phyloP scores from a whole-genome alignment of 2,888 invertebrate species.

The Cremastinae sp. region DNA sequence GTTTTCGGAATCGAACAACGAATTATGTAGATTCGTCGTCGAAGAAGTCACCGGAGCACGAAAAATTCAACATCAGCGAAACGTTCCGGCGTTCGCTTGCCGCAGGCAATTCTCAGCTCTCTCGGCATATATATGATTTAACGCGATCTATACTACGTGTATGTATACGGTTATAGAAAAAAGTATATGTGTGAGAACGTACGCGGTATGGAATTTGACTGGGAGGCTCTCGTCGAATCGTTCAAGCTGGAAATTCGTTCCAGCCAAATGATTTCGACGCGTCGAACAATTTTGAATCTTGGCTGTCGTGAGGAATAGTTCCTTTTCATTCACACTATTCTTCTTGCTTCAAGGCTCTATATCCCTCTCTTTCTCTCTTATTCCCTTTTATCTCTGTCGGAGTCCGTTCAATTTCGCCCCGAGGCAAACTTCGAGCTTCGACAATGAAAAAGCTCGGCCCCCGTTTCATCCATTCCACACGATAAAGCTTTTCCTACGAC shows the following conservation, averaged over 20 bases:
- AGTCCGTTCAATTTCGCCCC: constrained; percentile 21
- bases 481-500: constrained; percentile 34
- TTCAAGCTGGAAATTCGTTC: constrained; percentile 59
- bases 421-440: constrained; percentile 24
- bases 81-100: constrained; percentile 39
- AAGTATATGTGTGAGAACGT: background rate
- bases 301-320: constrained; percentile 47
- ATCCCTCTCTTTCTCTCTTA: constrained; percentile 14
- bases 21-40: constrained; percentile 53
- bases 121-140: constrained; percentile 8
- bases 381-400: constrained; percentile 19
- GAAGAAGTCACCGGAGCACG: constrained; percentile 51
- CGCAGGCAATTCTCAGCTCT: constrained; percentile 30
- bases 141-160: constrained; percentile 6
- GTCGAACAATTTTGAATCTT: constrained; percentile 45
- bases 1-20: constrained; percentile 20
- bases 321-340: constrained; percentile 48
- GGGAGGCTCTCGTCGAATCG: constrained; percentile 45
- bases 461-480: constrained; percentile 30
- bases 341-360: constrained; percentile 32
- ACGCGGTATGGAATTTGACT: background rate
- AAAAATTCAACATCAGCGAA: constrained; percentile 59
- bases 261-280: constrained; percentile 48
- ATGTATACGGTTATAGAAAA: constrained; percentile 3
- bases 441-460: constrained; percentile 41